Percentiles rank a stretch among this genome's conserved stretches.
phyloP scores from a whole-genome alignment of 2,888 invertebrate genomes.

The Blastobasis lacticolella region DNA sequence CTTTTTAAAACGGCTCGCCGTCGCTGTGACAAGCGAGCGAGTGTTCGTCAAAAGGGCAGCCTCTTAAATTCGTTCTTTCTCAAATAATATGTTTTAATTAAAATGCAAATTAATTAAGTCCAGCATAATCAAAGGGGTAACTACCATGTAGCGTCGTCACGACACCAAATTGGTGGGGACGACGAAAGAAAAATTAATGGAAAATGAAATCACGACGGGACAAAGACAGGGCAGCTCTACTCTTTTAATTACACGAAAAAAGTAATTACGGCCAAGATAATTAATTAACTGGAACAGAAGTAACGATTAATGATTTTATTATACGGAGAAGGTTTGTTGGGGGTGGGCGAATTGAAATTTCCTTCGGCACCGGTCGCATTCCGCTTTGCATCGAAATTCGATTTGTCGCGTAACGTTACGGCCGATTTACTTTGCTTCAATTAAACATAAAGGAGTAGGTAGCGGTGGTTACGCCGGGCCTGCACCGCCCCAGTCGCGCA shows the following conservation, averaged over 20 bases:
- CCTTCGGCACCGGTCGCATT: constrained; percentile 43
- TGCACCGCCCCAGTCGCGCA: too few species aligned
- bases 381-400: constrained; percentile 53
- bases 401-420: constrained; percentile 48
- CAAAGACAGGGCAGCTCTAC: constrained; percentile 73
- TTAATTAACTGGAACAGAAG: constrained; percentile 75
- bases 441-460: constrained; percentile 36
- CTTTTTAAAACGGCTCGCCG: neutral
- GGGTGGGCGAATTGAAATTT: constrained; percentile 63
- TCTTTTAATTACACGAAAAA: constrained; percentile 75
- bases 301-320: constrained; percentile 75
- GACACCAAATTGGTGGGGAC: constrained; percentile 76
- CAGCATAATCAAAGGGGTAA: constrained; percentile 69
- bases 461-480: neutral
- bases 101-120: constrained; percentile 71
- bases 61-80: neutral
- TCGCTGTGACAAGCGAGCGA: neutral
- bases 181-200: constrained; percentile 74
- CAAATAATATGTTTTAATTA: constrained; percentile 67
- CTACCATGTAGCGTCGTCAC: constrained; percentile 64
- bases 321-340: constrained; percentile 66
- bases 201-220: constrained; percentile 73
- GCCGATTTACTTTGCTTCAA: constrained; percentile 54
- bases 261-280: constrained; percentile 73
- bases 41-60: neutral